Conservation (phyloP, 2,797 vertebrate genomes). For the Craterocephalus amniculus region DNA sequence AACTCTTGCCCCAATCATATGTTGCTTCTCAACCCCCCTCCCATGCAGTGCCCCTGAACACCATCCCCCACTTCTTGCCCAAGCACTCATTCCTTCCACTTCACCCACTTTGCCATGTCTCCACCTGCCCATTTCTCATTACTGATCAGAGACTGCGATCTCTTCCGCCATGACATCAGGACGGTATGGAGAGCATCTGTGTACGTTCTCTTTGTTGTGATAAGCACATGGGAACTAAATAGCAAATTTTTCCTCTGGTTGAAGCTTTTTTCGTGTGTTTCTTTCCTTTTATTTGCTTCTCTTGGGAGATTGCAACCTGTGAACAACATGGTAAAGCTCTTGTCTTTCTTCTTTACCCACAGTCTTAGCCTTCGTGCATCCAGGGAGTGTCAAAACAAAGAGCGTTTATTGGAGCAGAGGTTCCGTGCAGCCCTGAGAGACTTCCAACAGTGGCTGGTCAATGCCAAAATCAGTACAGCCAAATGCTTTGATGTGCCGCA, state of each 20-base stretch:
- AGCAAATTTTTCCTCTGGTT: slow-evolving; percentile 8
- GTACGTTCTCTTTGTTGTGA: slow-evolving; percentile 54
- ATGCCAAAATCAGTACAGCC: slow-evolving; percentile 91
- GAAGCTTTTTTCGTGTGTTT: not conserved
- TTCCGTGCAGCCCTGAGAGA: slow-evolving; percentile 88
- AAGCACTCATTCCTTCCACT: slow-evolving; percentile 78
- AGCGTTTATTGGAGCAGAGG: slow-evolving; percentile 93
- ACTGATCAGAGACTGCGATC: slow-evolving; percentile 34
- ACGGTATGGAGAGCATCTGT: slow-evolving; percentile 31
- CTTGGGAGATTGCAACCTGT: slow-evolving; percentile 19
- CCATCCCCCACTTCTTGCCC: slow-evolving; percentile 69
- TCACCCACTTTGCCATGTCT: slow-evolving; percentile 76
- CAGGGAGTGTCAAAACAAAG: slow-evolving; percentile 94
- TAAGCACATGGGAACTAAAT: slow-evolving; percentile 35
- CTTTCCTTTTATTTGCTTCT: slow-evolving; percentile 29
- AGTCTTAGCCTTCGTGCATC: slow-evolving; percentile 94
- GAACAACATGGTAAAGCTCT: slow-evolving; percentile 9
- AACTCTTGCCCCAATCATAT: slow-evolving; percentile 76
- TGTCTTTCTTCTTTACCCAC: slow-evolving; percentile 13
- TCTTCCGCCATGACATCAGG: slow-evolving; percentile 21
- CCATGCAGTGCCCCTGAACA: slow-evolving; percentile 33
- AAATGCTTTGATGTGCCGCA: slow-evolving; percentile 96
- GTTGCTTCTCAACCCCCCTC: slow-evolving; percentile 69
- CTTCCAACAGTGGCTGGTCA: slow-evolving; percentile 96
- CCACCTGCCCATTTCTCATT: slow-evolving; percentile 75